phyloP scores from a whole-genome alignment of 2,888 invertebrate genomes.

The Drosophila neotestacea region DNA sequence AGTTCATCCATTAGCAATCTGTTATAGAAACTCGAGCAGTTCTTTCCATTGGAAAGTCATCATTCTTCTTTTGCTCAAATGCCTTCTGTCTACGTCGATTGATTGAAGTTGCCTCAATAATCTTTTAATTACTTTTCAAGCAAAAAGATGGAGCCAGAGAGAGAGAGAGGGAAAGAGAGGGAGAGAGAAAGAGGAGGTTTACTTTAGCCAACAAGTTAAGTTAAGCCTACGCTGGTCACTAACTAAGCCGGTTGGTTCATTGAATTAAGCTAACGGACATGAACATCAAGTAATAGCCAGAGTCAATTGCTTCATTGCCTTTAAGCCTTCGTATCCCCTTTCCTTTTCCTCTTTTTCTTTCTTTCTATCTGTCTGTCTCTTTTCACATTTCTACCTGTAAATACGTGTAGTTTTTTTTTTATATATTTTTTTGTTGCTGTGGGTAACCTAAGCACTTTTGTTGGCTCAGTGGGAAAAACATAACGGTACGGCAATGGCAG shows the following conservation, averaged over 20 bases:
- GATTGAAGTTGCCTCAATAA: constrained; percentile 38
- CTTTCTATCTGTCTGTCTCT: neutral
- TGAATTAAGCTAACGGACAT: constrained; percentile 74
- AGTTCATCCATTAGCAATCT: neutral
- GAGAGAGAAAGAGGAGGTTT: neutral
- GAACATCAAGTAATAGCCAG: constrained; percentile 50
- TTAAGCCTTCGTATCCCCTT: constrained; percentile 12
- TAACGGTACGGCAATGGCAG: constrained; percentile 40
- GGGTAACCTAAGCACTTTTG: constrained; percentile 50
- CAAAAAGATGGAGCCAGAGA: neutral
- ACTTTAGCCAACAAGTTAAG: constrained; percentile 8
- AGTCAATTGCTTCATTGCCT: constrained; percentile 62
- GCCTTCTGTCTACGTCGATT: constrained; percentile 20
- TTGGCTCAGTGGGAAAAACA: constrained; percentile 31
- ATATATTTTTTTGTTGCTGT: constrained; percentile 3
- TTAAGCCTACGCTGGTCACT: constrained; percentile 16
- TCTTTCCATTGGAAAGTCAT: constrained; percentile 13
- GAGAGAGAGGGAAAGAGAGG: neutral
- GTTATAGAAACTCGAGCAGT: neutral
- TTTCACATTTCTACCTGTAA: constrained; percentile 41
- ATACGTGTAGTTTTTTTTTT: constrained; percentile 33
- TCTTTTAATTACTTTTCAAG: constrained; percentile 46
- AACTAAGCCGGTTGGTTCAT: constrained; percentile 57
- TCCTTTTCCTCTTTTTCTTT: neutral
- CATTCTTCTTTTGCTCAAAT: constrained; percentile 8